Evolutionary conservation across 2,888 invertebrate species (phyloP).

Genomic region (Dryadula phaetusa): DNA sequence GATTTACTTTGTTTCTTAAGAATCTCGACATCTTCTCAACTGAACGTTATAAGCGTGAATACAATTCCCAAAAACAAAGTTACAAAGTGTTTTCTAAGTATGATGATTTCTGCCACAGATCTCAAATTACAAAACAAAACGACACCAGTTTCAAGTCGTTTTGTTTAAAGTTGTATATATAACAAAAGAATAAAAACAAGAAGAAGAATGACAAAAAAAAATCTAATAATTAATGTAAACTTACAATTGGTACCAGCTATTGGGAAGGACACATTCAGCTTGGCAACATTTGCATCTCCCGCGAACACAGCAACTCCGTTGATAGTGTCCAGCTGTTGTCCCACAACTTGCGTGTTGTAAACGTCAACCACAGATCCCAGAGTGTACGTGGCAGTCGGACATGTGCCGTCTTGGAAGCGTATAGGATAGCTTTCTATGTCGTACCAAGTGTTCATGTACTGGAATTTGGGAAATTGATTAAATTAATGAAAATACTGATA

Average conservation of each 20-base stretch:
- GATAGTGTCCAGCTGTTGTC: slow-evolving; percentile 59
- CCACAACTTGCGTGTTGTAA: slow-evolving; percentile 66
- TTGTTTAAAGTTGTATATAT: no score
- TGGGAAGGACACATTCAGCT: slow-evolving; percentile 48
- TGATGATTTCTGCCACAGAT: no score
- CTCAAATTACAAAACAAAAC: no score
- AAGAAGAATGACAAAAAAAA: no score
- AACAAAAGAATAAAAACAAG: no score
- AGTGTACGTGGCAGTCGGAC: slow-evolving; percentile 62
- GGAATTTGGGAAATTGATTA: slow-evolving; percentile 30
- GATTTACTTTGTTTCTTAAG: no score
- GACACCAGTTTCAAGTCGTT: no score
- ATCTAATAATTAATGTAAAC: no score
- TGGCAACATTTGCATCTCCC: slow-evolving; percentile 58
- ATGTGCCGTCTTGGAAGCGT: slow-evolving; percentile 66
- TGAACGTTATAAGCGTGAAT: no score
- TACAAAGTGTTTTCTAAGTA: no score
- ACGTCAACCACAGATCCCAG: slow-evolving; percentile 56
- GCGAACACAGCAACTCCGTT: slow-evolving; percentile 60
- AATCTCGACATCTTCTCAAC: no score
- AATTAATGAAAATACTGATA: neutral
- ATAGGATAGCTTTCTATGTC: slow-evolving; percentile 70
- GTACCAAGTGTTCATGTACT: slow-evolving; percentile 70
- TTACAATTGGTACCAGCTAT: slow-evolving; percentile 51
- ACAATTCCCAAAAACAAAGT: no score